Evolutionary conservation across 2,888 invertebrate species (phyloP), one percentile per base, ranked within the genome.

Genomic region (Zaprionus bogoriensis): DNA sequence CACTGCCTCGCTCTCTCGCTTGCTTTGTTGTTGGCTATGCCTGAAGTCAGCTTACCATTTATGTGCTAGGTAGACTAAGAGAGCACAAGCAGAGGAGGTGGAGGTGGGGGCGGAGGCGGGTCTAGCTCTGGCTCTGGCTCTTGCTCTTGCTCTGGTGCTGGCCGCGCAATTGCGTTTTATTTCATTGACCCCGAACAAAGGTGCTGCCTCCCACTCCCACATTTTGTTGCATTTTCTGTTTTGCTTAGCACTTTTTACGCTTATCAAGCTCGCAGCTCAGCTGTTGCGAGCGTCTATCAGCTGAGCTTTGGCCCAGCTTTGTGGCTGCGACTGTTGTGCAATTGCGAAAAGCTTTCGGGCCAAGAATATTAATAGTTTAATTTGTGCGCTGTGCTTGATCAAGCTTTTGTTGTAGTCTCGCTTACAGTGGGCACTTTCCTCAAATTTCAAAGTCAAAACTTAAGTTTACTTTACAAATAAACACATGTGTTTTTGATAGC

Each of bases 121-220:
- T 17, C 32, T 6, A 1, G 39, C 25, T 48, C 41, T 20, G 20
- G 39, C 25, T 50, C 32, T 58, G 39, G n/a, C n/a, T n/a, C n/a
- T n/a, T n/a, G n/a, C n/a, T n/a, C n/a, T n/a, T n/a, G n/a, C n/a
- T n/a, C n/a, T n/a, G n/a, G 58, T 28, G 48, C 17, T 52, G 23
- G 42, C 17, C 17, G 32, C 28, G 50, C 67, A 64, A 84, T 84
- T 77, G 85, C 81, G 67, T 65, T 74, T 73, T 74, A 70, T 81
- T 84, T 53, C 77, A 69, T 67, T 84, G 81, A 78, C 69, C 77
- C 47, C 66, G 20, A 27, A 17, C 42, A 42, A 14, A 23, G 30
- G 51, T 57, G 44, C 23, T n/a, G n/a, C n/a, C n/a, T n/a, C 25
- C 44, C 41, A 25, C 27, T 58, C 38, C 32, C 27, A 39, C 30